Conservation (phyloP, 2,888 invertebrate genomes). For the Papilio gigon region DNA sequence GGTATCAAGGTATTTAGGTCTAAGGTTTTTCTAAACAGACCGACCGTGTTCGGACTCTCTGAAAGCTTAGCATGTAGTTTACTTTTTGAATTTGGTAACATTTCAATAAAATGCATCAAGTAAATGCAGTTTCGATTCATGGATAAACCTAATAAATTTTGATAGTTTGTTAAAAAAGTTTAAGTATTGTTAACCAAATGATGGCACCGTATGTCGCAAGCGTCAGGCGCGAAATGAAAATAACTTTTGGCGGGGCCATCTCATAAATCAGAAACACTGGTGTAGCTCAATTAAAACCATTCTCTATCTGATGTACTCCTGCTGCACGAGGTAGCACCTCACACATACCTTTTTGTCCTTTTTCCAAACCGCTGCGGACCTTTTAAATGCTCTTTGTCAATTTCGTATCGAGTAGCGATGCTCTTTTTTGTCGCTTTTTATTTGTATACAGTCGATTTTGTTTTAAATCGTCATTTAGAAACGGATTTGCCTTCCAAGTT, state of each 20-base stretch:
- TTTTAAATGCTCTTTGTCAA: constrained; percentile 63
- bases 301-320: constrained; percentile 75
- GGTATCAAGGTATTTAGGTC: no score
- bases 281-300: constrained; percentile 80
- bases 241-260: constrained; percentile 76
- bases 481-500: background rate
- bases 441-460: constrained; percentile 17
- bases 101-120: no score
- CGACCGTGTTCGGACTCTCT: no score
- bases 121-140: no score
- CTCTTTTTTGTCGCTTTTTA: constrained; percentile 27
- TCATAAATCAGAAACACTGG: constrained; percentile 80
- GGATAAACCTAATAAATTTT: no score
- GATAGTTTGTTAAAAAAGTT: no score
- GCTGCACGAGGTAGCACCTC: constrained; percentile 58
- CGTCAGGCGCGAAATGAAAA: constrained; percentile 72
- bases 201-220: constrained; percentile 48
- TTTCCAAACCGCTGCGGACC: constrained; percentile 49
- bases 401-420: constrained; percentile 47
- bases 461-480: constrained; percentile 14
- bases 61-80: no score
- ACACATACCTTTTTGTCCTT: constrained; percentile 42
- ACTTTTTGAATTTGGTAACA: no score
- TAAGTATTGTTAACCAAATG: background rate
- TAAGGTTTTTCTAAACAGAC: no score